These are phyloP conservation scores for Egretta garzetta DNA, from an alignment of 2,113 vertebrate genomes.

Conservation along the genomic window DNA sequence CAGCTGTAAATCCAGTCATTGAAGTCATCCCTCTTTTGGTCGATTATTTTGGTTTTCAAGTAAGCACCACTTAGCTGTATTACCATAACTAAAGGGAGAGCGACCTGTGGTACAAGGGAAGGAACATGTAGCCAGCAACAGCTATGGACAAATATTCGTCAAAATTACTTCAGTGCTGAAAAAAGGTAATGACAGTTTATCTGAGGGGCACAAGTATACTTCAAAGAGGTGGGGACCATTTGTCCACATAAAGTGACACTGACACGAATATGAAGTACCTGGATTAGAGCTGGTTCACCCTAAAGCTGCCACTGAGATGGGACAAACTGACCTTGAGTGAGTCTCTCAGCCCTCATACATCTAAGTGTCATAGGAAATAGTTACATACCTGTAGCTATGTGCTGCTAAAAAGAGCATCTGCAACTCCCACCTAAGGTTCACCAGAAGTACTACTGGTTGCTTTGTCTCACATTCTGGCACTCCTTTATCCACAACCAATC, in stretches of 20 bases:
- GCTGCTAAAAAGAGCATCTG: not conserved
- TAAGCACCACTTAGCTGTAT: not conserved
- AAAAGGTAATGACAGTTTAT: not conserved
- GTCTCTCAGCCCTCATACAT: not conserved
- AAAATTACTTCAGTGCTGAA: not conserved
- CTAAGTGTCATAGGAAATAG: not conserved
- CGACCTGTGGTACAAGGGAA: not conserved
- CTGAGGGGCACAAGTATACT: not conserved
- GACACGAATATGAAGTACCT: not conserved
- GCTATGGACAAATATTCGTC: not conserved
- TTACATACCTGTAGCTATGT: not conserved
- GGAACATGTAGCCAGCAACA: not conserved
- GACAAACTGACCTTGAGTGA: not conserved
- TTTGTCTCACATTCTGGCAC: not conserved
- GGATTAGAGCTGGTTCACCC: not conserved
- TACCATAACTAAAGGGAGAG: not conserved
- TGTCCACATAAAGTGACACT: not conserved
- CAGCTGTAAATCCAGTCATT: not conserved
- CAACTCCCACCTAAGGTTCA: not conserved
- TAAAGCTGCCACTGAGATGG: not conserved
- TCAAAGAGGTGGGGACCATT: not conserved
- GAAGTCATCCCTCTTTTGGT: not conserved
- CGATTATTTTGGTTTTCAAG: not conserved
- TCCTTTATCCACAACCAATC: not conserved
- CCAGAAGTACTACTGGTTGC: not conserved